Conservation (phyloP, 2,113 vertebrate species). For the Onychorhynchus coronatus region DNA sequence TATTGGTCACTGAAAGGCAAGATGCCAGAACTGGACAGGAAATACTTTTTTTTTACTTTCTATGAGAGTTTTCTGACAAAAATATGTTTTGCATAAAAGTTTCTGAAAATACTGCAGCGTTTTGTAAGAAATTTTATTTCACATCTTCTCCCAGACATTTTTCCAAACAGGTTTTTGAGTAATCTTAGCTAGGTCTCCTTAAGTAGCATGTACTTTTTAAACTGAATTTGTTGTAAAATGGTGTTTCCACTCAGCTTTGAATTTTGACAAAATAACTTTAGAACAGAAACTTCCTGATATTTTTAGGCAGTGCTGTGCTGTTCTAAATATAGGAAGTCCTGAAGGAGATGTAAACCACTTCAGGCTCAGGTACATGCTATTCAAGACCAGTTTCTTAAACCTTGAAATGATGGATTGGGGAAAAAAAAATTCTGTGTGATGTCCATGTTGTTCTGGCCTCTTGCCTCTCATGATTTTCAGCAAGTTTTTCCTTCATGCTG, state of each 20-base stretch:
- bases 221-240: neutral
- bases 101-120: neutral
- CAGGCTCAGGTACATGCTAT: neutral
- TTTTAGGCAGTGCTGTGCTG: neutral
- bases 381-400: neutral
- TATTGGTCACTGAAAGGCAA: conserved; percentile 43
- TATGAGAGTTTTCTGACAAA: neutral
- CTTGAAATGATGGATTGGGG: neutral
- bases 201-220: neutral
- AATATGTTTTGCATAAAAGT: neutral
- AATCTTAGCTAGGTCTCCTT: neutral
- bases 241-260: neutral
- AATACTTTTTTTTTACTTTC: neutral
- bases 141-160: neutral
- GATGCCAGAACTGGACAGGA: conserved; percentile 35
- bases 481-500: neutral
- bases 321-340: neutral
- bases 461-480: neutral
- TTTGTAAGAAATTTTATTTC: neutral
- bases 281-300: neutral
- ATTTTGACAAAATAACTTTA: neutral
- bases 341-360: neutral
- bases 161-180: neutral
- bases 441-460: neutral
- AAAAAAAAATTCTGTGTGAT: neutral